Percentiles rank a stretch among this genome's conserved stretches.
Conservation (phyloP, 2,888 invertebrate species). For the Caenorhabditis sulstoni region DNA sequence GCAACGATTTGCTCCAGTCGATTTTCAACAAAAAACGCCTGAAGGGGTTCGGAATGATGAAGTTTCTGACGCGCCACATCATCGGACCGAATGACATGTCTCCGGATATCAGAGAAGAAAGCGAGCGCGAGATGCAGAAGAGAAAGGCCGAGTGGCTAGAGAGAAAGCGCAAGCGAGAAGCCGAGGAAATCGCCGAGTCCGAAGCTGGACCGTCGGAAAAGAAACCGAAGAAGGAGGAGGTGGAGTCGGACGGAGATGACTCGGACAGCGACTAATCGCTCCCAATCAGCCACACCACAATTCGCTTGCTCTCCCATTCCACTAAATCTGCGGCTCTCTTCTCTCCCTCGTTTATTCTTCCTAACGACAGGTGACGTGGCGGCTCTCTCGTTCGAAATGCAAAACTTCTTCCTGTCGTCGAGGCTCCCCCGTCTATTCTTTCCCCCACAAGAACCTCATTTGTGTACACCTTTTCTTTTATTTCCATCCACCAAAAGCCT, state of each 20-base stretch:
- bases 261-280: slow-evolving; percentile 25
- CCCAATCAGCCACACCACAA: neutral
- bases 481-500: neutral
- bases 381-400: slow-evolving; percentile 42
- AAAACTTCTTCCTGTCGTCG: slow-evolving; percentile 47
- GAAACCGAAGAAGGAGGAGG: slow-evolving; percentile 14
- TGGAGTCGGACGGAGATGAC: slow-evolving; percentile 10
- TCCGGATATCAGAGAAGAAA: slow-evolving; percentile 54
- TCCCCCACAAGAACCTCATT: slow-evolving; percentile 33
- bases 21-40: slow-evolving; percentile 63
- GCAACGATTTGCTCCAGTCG: slow-evolving; percentile 43
- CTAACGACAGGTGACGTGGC: slow-evolving; percentile 34
- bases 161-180: slow-evolving; percentile 81
- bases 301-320: slow-evolving; percentile 12
- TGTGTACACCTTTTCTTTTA: slow-evolving; percentile 33
- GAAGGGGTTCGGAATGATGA: slow-evolving; percentile 69
- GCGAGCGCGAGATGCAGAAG: slow-evolving; percentile 47
- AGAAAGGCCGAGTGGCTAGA: slow-evolving; percentile 57
- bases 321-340: slow-evolving; percentile 2
- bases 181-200: slow-evolving; percentile 13
- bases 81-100: slow-evolving; percentile 57
- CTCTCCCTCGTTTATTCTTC: slow-evolving; percentile 4
- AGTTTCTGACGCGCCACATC: slow-evolving; percentile 68
- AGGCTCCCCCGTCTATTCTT: slow-evolving; percentile 1
- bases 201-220: slow-evolving; percentile 29